These are phyloP conservation scores for Procambarus virginalis DNA, from an alignment of 1,140 invertebrate genomes.

Conservation along the genomic window DNA sequence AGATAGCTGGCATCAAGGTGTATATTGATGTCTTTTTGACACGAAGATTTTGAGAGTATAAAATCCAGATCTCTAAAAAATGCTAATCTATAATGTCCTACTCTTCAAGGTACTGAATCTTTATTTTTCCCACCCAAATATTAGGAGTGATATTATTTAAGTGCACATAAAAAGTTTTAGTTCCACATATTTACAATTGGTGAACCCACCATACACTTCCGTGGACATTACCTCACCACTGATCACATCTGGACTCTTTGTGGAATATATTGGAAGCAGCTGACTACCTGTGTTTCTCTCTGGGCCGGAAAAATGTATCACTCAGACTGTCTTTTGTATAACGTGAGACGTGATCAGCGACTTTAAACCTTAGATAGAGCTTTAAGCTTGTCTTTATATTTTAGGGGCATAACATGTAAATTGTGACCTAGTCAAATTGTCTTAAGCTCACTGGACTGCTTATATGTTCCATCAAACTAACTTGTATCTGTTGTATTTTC, in stretches of 20 bases:
- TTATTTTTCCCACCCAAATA: neutral
- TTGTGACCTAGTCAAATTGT: too few species aligned
- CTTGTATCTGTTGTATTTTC: too few species aligned
- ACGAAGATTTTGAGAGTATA: neutral
- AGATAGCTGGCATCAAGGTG: neutral
- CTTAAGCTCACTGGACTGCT: too few species aligned
- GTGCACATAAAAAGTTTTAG: neutral
- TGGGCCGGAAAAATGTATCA: constrained; percentile 34
- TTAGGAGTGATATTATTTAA: neutral
- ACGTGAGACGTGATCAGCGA: neutral
- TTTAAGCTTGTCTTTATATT: neutral
- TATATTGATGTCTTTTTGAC: neutral
- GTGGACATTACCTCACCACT: neutral
- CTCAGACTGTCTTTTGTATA: neutral
- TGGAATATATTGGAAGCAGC: constrained; percentile 19
- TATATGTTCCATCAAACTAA: too few species aligned
- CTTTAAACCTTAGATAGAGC: constrained; percentile 4
- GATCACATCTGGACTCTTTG: constrained; percentile 7
- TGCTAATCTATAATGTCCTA: neutral
- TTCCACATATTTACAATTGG: constrained; percentile 13
- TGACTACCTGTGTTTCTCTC: constrained; percentile 38
- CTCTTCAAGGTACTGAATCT: neutral
- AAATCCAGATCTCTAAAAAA: neutral
- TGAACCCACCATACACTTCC: neutral
- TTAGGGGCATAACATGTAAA: too few species aligned